These are phyloP conservation scores for Helleia helle DNA, from an alignment of 2,888 invertebrate species.

Conservation along the genomic window DNA sequence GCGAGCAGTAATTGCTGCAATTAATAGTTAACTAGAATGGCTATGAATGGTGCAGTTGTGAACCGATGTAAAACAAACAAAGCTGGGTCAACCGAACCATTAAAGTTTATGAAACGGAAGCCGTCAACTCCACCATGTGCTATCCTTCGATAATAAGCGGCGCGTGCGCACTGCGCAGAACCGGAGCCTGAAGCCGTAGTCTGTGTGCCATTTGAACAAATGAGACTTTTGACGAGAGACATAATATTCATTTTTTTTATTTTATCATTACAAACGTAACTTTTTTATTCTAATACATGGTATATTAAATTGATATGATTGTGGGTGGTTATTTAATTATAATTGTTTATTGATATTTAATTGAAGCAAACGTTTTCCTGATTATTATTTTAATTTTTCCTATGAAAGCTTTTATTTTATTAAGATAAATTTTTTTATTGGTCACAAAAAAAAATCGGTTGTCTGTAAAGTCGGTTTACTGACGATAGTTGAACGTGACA, in stretches of 20 bases:
- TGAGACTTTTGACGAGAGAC: constrained; percentile 24
- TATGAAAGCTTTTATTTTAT: too few relatives aligned
- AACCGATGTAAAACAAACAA: constrained; percentile 60
- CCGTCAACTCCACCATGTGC: constrained; percentile 48
- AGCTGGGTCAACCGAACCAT: constrained; percentile 70
- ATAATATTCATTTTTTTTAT: constrained; percentile 21
- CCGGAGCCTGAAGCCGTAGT: constrained; percentile 21
- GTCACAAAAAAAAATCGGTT: too few relatives aligned
- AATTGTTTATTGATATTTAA: constrained; percentile 4
- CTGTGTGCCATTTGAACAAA: constrained; percentile 16
- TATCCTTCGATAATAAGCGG: constrained; percentile 52
- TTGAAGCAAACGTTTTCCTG: too few relatives aligned
- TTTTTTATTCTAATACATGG: constrained; percentile 9
- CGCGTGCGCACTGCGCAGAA: constrained; percentile 52
- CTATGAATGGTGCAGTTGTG: constrained; percentile 58
- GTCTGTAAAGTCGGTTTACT: too few relatives aligned
- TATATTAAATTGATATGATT: constrained; percentile 1
- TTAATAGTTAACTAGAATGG: constrained; percentile 58
- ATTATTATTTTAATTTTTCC: too few relatives aligned
- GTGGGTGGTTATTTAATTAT: constrained; percentile 2
- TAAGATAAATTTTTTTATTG: too few relatives aligned
- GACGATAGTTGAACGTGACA: too few relatives aligned
- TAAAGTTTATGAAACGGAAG: constrained; percentile 72
- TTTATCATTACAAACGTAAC: neutral
- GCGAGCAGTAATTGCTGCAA: constrained; percentile 38